Percentiles rank a stretch among this genome's conserved stretches.
These are phyloP conservation scores for Neoscelio sp. DNA, from an alignment of 2,888 invertebrate genomes.

Conservation along the genomic window DNA sequence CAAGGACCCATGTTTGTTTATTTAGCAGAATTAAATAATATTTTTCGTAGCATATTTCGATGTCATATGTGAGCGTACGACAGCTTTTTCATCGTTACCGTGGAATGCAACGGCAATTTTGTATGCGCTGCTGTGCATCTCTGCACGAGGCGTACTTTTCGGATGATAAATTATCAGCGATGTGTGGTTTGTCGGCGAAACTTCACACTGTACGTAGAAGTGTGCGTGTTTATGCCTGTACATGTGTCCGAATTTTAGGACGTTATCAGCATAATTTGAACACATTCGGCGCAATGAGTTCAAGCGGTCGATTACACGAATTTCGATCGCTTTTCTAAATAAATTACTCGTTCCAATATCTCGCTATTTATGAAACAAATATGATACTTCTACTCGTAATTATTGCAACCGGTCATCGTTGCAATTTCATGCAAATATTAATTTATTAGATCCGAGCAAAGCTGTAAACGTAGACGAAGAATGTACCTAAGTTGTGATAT, in stretches of 20 bases:
- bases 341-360: slow-evolving; percentile 36
- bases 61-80: slow-evolving; percentile 49
- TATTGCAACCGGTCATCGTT: slow-evolving; percentile 11
- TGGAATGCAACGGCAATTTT: slow-evolving; percentile 57
- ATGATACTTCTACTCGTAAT: slow-evolving; percentile 27
- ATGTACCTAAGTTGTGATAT: too few species aligned
- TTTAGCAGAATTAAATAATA: slow-evolving; percentile 36
- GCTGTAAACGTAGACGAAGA: too few species aligned
- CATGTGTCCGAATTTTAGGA: slow-evolving; percentile 37
- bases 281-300: slow-evolving; percentile 56
- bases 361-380: slow-evolving; percentile 27
- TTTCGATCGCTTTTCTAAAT: slow-evolving; percentile 52
- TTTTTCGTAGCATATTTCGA: slow-evolving; percentile 45
- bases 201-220: slow-evolving; percentile 27
- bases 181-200: slow-evolving; percentile 65
- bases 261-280: slow-evolving; percentile 66
- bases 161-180: slow-evolving; percentile 67
- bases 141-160: slow-evolving; percentile 58
- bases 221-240: slow-evolving; percentile 15
- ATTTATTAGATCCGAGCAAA: too few species aligned
- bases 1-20: slow-evolving; percentile 2
- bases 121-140: slow-evolving; percentile 54
- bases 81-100: slow-evolving; percentile 62
- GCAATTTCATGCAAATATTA: slow-evolving; percentile 23
- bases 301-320: slow-evolving; percentile 55